Conservation (phyloP, 2,888 invertebrate genomes). For the Griposia aprilina region DNA sequence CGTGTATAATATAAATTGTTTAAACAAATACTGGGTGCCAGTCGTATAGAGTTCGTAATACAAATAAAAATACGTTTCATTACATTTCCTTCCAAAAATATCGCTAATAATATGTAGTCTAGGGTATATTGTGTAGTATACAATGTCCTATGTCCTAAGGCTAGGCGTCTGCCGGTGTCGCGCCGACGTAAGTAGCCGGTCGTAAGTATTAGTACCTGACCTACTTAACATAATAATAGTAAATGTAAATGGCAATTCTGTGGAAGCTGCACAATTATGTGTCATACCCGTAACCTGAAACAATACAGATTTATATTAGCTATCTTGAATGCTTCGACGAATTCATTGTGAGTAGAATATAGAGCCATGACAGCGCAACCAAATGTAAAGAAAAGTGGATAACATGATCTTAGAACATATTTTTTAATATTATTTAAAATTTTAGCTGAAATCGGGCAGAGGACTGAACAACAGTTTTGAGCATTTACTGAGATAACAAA, state of each 20-base stretch:
- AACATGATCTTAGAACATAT: not conserved
- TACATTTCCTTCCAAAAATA: slow-evolving; percentile 86
- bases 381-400: not conserved
- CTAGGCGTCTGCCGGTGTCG: slow-evolving; percentile 62
- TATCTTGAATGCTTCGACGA: not conserved
- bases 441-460: not conserved
- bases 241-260: slow-evolving; percentile 87
- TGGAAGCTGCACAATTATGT: slow-evolving; percentile 86
- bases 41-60: slow-evolving; percentile 81
- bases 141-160: slow-evolving; percentile 84
- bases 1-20: slow-evolving; percentile 59
- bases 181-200: slow-evolving; percentile 53
- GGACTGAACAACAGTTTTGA: not conserved
- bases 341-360: not conserved
- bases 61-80: slow-evolving; percentile 80
- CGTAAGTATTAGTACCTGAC: slow-evolving; percentile 65
- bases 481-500: not conserved
- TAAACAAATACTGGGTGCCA: slow-evolving; percentile 85
- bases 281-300: slow-evolving; percentile 77
- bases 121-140: slow-evolving; percentile 82
- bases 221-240: slow-evolving; percentile 75
- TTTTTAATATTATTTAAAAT: not conserved
- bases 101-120: slow-evolving; percentile 80
- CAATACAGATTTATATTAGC: slow-evolving; percentile 45
- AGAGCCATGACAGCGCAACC: not conserved